Base-by-base conservation (phyloP, 2,888 invertebrate species). In the Hydropsyche betteni region DNA sequence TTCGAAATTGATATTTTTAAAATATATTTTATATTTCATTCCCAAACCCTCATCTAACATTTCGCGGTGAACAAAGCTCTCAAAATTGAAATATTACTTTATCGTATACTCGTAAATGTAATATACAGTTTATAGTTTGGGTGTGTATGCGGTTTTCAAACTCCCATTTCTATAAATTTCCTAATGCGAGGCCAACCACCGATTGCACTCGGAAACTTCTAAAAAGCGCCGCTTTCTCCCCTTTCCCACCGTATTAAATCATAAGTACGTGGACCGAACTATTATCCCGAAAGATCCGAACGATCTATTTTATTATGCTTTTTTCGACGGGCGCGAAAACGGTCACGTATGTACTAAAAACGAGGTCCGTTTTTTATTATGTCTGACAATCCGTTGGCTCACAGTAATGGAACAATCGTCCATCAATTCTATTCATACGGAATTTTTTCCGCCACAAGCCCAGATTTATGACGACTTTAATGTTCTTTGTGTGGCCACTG, bases 391-490 rank as follows among this genome's bases (percentile, higher is more conserved):
- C 64, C 64, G 64, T 64, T 36, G 36, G 64, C 64, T 64, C 64
- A 36, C 64, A 12, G 64, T 64, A 64, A 64, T 64, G 64, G 64
- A 64, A 64, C 64, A 64, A 64, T 64, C 64, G 64, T 64, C 64
- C 64, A 64, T 64, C 64, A 64, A 64, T 64, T 64, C 64, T 64
- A 64, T 64, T 64, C 64, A 64, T 64, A 34, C 64, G 64, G 64
- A 24, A 64, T 64, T 64, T 64, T 64, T 64, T 68, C 24, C 53
- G 68, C 51, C 38, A 53, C 36, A 50, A 52, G 44, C 51, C 64
- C 53, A 69, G 69, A 75, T 75, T 75, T 75, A 75, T 75, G 61
- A 58, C 58, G 69, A 69, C 69, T 75, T 75, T 75, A 69, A 75
- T 75, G 69, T 68, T 75, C 69, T 75, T 55, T 69, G 69, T 69